These are phyloP conservation scores for Galeopsomyia nigrocyanea DNA, from an alignment of 2,888 invertebrate genomes.

Conservation along the genomic window DNA sequence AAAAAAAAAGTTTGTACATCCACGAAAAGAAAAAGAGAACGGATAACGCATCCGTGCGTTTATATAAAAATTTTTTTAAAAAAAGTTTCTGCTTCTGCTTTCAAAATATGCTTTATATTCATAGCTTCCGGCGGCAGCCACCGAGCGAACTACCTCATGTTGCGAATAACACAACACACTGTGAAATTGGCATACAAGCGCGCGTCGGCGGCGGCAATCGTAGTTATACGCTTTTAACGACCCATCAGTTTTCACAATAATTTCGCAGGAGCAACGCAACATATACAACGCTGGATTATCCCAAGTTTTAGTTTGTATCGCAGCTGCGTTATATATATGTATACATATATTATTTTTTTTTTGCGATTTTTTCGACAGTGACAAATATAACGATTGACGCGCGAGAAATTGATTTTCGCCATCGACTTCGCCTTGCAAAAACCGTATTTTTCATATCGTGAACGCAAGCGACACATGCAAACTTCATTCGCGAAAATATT, in stretches of 20 bases:
- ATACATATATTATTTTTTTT: no score
- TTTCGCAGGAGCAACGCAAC: conserved; percentile 9
- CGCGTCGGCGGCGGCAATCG: no score
- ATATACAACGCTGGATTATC: background rate
- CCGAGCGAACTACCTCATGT: background rate
- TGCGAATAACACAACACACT: background rate
- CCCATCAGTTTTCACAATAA: conserved; percentile 10
- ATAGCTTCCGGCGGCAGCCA: background rate
- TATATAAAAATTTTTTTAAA: conserved; percentile 8
- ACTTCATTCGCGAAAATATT: conserved; percentile 34
- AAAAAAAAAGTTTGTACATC: no score
- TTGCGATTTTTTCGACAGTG: no score
- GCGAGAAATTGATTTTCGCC: no score
- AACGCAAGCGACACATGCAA: no score
- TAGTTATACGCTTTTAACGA: background rate
- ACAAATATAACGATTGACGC: no score
- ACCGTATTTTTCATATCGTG: no score
- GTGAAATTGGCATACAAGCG: conserved; percentile 7
- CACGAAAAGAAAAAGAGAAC: background rate
- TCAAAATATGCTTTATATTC: conserved; percentile 23
- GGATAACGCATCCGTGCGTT: conserved; percentile 12
- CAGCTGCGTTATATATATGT: no score
- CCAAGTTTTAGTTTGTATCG: no score
- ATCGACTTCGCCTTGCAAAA: no score
- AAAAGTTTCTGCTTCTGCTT: conserved; percentile 3